Conservation (phyloP, 23 tunicate genomes). For the Corella eumyota region DNA sequence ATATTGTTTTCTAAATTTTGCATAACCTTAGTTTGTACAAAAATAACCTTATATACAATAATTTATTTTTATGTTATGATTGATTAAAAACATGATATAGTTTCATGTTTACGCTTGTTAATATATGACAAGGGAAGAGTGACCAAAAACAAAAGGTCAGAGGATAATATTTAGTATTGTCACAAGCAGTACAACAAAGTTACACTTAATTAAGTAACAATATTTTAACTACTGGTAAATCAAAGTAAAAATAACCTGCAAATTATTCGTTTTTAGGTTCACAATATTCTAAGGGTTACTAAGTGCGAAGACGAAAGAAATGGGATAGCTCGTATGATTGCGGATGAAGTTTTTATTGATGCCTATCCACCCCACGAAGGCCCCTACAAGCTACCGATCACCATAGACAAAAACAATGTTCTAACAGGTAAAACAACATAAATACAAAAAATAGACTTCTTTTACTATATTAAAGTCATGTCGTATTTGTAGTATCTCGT, state of each 20-base stretch:
- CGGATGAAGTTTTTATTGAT: conserved; percentile 21
- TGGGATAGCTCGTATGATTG: conserved; percentile 48
- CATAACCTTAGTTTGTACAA: not conserved
- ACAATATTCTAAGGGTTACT: not conserved
- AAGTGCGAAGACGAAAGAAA: not conserved
- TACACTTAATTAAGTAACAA: not conserved
- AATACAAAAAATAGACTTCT: not conserved
- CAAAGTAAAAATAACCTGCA: not conserved
- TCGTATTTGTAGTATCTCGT: no score
- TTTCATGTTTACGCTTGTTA: not conserved
- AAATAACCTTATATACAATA: not conserved
- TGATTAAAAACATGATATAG: no score
- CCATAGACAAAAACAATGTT: not conserved
- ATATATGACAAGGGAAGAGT: not conserved
- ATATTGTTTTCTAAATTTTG: not conserved
- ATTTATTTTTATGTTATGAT: no score
- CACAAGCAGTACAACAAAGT: not conserved
- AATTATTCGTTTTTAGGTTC: not conserved
- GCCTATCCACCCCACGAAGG: conserved; percentile 87
- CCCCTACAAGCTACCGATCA: conserved; percentile 21
- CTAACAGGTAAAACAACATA: not conserved
- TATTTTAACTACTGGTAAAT: not conserved
- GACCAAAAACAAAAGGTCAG: not conserved
- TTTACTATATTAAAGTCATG: no score
- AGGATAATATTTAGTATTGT: not conserved